Evolutionary conservation across 2,113 vertebrate species (phyloP).

Genomic region (Paradoxurus hermaphroditus): DNA sequence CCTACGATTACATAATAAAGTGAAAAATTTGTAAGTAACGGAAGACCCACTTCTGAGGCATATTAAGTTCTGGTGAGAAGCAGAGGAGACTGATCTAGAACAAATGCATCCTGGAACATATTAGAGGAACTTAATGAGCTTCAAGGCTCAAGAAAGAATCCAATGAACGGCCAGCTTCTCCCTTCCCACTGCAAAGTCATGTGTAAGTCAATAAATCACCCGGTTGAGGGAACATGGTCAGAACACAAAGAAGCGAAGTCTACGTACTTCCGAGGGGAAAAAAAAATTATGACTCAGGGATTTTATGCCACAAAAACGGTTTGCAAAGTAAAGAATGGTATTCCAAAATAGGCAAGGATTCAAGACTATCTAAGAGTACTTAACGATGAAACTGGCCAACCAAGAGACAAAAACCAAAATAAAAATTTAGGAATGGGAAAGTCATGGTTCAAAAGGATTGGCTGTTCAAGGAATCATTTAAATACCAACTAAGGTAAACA

Average conservation of each 20-base stretch:
- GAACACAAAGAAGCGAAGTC: neutral
- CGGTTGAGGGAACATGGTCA: neutral
- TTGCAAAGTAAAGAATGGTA: neutral
- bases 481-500: neutral
- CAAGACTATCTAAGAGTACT: neutral
- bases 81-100: neutral
- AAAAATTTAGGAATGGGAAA: neutral
- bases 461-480: neutral
- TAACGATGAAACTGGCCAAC: neutral
- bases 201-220: neutral
- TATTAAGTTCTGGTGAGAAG: neutral
- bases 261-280: neutral
- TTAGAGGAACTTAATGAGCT: neutral
- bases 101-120: neutral
- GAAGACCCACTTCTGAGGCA: neutral
- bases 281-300: neutral
- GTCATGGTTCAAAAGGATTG: neutral
- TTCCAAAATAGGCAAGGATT: neutral
- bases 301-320: neutral
- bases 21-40: neutral
- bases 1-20: neutral
- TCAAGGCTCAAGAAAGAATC: neutral
- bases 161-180: too few relatives aligned
- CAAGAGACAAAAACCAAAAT: neutral
- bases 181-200: neutral